Conservation (phyloP, 2,113 vertebrate species). For the Hiodon tergisus region DNA sequence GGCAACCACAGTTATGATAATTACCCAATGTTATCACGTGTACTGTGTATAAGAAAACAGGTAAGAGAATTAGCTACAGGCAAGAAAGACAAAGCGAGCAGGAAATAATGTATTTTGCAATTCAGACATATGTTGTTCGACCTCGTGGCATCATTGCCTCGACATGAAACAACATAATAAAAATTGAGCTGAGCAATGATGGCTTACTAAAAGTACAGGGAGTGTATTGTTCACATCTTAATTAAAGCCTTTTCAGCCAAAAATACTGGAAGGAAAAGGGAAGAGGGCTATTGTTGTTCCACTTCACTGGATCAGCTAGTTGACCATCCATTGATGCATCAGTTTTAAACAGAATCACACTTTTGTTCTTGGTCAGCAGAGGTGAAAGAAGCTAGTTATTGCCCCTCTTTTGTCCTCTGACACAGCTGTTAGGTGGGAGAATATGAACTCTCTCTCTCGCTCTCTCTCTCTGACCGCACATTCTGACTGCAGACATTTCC, state of each 20-base stretch:
- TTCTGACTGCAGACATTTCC: not conserved
- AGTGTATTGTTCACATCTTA: slow-evolving; percentile 66
- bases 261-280: slow-evolving; percentile 63
- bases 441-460: slow-evolving; percentile 37
- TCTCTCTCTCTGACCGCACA: slow-evolving; percentile 23
- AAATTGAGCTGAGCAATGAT: slow-evolving; percentile 37
- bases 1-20: no score
- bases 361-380: slow-evolving; percentile 93
- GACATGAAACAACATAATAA: not conserved
- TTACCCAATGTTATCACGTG: no score
- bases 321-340: slow-evolving; percentile 74
- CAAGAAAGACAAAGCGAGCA: no score
- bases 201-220: slow-evolving; percentile 59
- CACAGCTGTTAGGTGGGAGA: slow-evolving; percentile 61
- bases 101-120: no score
- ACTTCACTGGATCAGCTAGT: slow-evolving; percentile 71
- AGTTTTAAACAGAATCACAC: slow-evolving; percentile 87
- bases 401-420: slow-evolving; percentile 63
- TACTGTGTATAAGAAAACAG: no score
- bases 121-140: not conserved
- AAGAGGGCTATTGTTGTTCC: slow-evolving; percentile 75
- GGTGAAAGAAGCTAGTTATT: slow-evolving; percentile 95
- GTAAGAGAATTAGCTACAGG: no score
- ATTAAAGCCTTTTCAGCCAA: slow-evolving; percentile 73
- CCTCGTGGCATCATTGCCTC: not conserved